Conservation (phyloP, 2,113 vertebrate species). For the Caloenas nicobarica region DNA sequence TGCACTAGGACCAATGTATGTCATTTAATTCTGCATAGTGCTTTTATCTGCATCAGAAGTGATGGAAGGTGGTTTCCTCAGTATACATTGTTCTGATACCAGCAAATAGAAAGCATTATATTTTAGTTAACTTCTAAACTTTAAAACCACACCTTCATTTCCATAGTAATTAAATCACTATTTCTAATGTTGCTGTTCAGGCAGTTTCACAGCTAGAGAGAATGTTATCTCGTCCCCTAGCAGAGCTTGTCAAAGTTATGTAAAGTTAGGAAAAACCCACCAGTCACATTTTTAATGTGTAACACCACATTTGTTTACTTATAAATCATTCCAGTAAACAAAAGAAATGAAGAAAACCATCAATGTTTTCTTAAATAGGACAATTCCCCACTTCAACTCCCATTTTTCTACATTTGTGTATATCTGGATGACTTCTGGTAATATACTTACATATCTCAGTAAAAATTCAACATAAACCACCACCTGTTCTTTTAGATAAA, state of each 20-base stretch:
- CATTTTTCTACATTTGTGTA: neutral
- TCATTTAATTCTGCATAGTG: neutral
- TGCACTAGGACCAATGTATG: neutral
- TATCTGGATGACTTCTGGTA: neutral
- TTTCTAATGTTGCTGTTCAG: neutral
- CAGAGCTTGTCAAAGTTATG: neutral
- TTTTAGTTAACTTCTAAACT: neutral
- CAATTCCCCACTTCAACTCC: neutral
- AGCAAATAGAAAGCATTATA: neutral
- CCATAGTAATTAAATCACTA: neutral
- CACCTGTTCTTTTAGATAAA: constrained; percentile 33
- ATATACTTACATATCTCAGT: neutral
- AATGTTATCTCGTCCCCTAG: neutral
- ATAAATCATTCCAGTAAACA: neutral
- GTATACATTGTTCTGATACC: neutral
- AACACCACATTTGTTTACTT: neutral
- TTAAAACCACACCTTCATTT: neutral
- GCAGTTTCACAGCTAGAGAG: neutral
- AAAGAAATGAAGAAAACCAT: neutral
- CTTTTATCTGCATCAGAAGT: neutral
- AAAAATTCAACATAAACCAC: neutral
- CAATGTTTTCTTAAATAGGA: neutral
- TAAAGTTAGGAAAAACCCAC: neutral
- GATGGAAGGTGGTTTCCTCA: neutral
- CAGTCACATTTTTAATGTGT: neutral